phyloP scores from a whole-genome alignment of 2,113 vertebrate genomes.

The Stigmatopora nigra region DNA sequence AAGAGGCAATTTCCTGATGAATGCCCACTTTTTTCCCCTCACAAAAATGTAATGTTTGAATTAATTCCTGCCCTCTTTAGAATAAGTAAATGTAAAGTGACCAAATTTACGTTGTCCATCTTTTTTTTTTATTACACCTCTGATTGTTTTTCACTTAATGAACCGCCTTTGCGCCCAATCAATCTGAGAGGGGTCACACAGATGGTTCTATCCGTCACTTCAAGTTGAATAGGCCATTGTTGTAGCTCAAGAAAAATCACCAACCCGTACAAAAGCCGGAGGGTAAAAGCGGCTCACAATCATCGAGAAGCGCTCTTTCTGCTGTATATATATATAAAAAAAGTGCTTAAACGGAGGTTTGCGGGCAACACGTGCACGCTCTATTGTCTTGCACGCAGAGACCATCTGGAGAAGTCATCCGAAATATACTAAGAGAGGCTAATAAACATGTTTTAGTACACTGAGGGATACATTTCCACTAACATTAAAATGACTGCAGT shows the following conservation, averaged over 20 bases:
- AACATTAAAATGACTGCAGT: background rate
- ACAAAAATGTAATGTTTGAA: no score
- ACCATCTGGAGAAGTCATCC: slow-evolving; percentile 53
- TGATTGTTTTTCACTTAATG: background rate
- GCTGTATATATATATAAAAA: slow-evolving; percentile 28
- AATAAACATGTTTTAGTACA: background rate
- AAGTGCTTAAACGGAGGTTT: slow-evolving; percentile 25
- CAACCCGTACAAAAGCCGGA: slow-evolving; percentile 42
- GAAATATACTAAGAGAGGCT: slow-evolving; percentile 10
- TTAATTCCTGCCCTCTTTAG: no score
- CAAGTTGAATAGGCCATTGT: slow-evolving; percentile 32
- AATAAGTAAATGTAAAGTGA: no score
- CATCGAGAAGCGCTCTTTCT: slow-evolving; percentile 48
- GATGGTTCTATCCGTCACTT: slow-evolving; percentile 61
- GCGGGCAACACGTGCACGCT: slow-evolving; percentile 42
- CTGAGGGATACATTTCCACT: background rate
- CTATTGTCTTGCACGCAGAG: slow-evolving; percentile 49
- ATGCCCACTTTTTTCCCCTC: background rate
- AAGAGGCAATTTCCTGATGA: background rate
- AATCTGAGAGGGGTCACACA: slow-evolving; percentile 41
- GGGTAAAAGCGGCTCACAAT: slow-evolving; percentile 48
- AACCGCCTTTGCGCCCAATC: slow-evolving; percentile 4
- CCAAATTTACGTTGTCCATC: background rate
- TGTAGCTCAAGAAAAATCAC: slow-evolving; percentile 54
- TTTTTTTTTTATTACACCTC: background rate